Evolutionary conservation across 2,797 vertebrate genomes (phyloP).

Genomic region (Lepus townsendii): DNA sequence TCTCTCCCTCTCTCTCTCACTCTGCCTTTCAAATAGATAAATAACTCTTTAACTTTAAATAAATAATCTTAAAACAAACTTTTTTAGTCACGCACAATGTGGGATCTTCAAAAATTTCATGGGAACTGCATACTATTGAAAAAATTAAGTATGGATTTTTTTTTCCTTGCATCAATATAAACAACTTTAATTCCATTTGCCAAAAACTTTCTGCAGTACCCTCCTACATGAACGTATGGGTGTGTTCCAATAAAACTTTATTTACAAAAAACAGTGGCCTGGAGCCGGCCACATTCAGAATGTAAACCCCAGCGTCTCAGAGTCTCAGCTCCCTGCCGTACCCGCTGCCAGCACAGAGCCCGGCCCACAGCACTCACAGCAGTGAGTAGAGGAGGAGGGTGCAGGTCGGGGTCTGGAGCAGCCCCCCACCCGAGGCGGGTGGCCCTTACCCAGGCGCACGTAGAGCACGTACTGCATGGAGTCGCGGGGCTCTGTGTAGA

Average conservation of each 20-base stretch:
- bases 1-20: too few relatives aligned
- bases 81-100: too few relatives aligned
- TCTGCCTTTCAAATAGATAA: too few relatives aligned
- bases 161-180: too few relatives aligned
- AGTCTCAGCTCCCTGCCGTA: not conserved
- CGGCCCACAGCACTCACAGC: rapidly evolving
- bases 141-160: too few relatives aligned
- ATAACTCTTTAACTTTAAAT: too few relatives aligned
- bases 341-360: too few relatives aligned
- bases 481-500: conserved; percentile 98
- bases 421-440: not conserved
- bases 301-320: not conserved
- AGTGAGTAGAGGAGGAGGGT: not conserved
- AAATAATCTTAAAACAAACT: too few relatives aligned
- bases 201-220: too few relatives aligned
- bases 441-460: conserved; percentile 96
- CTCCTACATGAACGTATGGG: not conserved
- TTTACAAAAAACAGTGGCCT: not conserved
- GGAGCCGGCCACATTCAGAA: not conserved
- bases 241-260: conserved; percentile 26
- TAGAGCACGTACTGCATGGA: conserved; percentile 99
- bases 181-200: too few relatives aligned
- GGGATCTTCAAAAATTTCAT: too few relatives aligned
- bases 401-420: not conserved
- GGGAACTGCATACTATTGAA: too few relatives aligned